Percentiles rank a stretch among this genome's conserved stretches.
These are phyloP conservation scores for Tapera naevia DNA, from an alignment of 2,797 vertebrate species.

Conservation along the genomic window DNA sequence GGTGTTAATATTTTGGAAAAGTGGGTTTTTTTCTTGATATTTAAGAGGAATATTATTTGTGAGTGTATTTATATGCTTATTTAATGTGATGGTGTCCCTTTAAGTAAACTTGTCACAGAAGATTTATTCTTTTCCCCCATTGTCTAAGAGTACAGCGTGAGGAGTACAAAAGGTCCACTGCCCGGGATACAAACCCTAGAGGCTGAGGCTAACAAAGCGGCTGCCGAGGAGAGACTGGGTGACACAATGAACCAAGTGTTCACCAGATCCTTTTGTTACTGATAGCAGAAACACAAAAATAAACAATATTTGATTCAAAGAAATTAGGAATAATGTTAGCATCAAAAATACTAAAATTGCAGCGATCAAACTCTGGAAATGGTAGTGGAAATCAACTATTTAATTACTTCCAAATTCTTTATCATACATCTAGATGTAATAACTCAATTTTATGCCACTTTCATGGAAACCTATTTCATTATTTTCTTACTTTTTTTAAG, in stretches of 20 bases:
- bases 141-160: neutral
- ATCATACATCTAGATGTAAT: constrained; percentile 35
- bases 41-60: neutral
- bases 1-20: too few species aligned
- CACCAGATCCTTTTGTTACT: neutral
- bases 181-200: constrained; percentile 15
- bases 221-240: neutral
- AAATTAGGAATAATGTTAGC: neutral
- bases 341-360: neutral
- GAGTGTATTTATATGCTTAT: neutral
- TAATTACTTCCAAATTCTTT: constrained; percentile 65
- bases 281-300: neutral
- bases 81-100: constrained; percentile 18
- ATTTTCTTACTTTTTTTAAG: neutral
- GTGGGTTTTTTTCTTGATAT: too few species aligned
- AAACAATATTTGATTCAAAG: neutral
- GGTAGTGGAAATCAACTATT: constrained; percentile 44
- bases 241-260: neutral
- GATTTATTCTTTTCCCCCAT: neutral
- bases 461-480: constrained; percentile 55
- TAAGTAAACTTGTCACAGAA: constrained; percentile 38
- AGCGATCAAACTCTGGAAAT: neutral
- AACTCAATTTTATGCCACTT: constrained; percentile 54
- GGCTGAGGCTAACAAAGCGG: constrained; percentile 15
- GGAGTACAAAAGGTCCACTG: constrained; percentile 31